Evolutionary conservation across 2,888 invertebrate genomes (phyloP).

Genomic region (Lasioglossum figueresi): DNA sequence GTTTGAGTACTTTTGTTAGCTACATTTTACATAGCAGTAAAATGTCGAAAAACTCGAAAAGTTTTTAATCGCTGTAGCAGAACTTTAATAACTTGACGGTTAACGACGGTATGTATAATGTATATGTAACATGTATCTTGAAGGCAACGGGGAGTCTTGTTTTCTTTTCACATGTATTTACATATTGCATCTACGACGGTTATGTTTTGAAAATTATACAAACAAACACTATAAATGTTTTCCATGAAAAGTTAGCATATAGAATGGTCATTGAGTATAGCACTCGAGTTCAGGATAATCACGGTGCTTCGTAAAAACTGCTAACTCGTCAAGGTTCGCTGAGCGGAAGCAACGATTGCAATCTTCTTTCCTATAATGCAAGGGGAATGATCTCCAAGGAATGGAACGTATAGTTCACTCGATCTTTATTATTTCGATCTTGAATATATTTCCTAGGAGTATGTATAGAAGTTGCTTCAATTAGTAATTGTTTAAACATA

Average conservation of each 20-base stretch:
- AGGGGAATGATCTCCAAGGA: slow-evolving; percentile 41
- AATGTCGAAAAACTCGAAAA: too few relatives aligned
- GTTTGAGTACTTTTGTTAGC: too few relatives aligned
- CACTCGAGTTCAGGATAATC: slow-evolving; percentile 4
- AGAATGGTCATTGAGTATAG: not conserved
- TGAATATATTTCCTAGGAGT: not conserved
- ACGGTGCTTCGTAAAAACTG: slow-evolving; percentile 29
- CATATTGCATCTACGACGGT: too few relatives aligned
- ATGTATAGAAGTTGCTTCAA: not conserved
- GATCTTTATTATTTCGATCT: not conserved
- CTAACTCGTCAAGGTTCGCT: slow-evolving; percentile 27
- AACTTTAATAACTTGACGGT: too few relatives aligned
- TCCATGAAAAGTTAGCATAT: not conserved
- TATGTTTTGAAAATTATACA: not conserved
- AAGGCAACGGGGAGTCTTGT: not conserved
- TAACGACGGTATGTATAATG: too few relatives aligned
- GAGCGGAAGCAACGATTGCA: slow-evolving; percentile 28
- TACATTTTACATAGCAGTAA: too few relatives aligned
- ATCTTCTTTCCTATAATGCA: slow-evolving; percentile 18
- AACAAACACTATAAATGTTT: not conserved
- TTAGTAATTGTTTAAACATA: not conserved
- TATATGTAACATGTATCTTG: too few relatives aligned
- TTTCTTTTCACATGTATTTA: not conserved
- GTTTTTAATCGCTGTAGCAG: too few relatives aligned
- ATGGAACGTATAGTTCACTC: slow-evolving; percentile 28